Percentiles rank a stretch among this genome's conserved stretches.
phyloP scores from a whole-genome alignment of 2,888 invertebrate genomes.

The Ophion slaviceki region DNA sequence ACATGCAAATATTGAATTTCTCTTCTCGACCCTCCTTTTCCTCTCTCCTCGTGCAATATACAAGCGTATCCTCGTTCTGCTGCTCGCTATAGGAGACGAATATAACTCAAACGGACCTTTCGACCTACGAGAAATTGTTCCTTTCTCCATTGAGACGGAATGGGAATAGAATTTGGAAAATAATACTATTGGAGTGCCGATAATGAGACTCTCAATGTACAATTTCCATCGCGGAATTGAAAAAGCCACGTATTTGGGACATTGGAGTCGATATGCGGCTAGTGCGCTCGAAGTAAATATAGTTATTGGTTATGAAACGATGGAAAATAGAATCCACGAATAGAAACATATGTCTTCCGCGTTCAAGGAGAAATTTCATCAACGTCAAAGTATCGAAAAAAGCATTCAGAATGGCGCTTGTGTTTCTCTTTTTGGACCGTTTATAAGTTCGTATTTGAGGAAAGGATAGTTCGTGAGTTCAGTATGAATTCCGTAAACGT shows the following conservation, averaged over 20 bases:
- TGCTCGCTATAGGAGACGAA: conserved; percentile 37
- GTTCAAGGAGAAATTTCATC: neutral
- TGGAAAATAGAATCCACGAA: neutral
- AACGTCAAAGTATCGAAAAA: too few relatives aligned
- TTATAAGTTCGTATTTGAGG: too few relatives aligned
- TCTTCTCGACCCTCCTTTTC: conserved; percentile 57
- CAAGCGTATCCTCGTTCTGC: conserved; percentile 32
- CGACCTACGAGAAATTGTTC: conserved; percentile 43
- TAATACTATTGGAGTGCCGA: neutral
- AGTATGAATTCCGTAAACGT: neutral
- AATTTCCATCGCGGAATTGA: neutral
- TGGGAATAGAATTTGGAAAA: conserved; percentile 7
- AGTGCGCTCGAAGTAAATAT: neutral
- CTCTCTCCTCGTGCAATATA: conserved; percentile 31
- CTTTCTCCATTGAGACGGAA: conserved; percentile 21
- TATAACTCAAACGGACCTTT: conserved; percentile 46
- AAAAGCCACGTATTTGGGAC: neutral
- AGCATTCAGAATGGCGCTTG: too few relatives aligned
- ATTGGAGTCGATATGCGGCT: neutral
- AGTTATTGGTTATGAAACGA: neutral
- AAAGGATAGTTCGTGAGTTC: neutral
- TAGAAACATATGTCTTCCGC: neutral
- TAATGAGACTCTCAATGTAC: neutral
- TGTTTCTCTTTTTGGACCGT: too few relatives aligned
- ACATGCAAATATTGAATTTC: conserved; percentile 78